These are phyloP conservation scores for Hafferia zeledoni DNA, from an alignment of 2,797 vertebrate genomes.

Conservation along the genomic window DNA sequence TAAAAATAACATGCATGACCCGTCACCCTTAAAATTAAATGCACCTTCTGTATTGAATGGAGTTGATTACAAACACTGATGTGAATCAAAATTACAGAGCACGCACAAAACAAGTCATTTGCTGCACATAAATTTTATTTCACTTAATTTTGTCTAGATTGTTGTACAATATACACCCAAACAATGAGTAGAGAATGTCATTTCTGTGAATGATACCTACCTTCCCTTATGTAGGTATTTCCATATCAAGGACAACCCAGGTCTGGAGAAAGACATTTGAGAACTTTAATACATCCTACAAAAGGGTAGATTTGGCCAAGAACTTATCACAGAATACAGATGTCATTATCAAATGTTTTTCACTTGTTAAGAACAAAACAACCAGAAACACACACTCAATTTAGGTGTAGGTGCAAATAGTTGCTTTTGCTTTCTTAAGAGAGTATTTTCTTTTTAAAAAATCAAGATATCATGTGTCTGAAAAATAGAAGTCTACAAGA, in stretches of 20 bases:
- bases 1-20: background rate
- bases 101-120: background rate
- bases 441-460: background rate
- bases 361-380: background rate
- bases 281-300: background rate
- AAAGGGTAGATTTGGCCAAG: background rate
- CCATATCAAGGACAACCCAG: background rate
- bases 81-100: background rate
- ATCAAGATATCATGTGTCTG: fast-evolving
- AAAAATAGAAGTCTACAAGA: background rate
- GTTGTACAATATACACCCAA: background rate
- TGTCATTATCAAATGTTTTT: background rate
- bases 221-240: background rate
- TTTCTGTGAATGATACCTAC: background rate
- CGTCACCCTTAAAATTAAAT: background rate
- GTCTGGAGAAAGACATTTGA: background rate
- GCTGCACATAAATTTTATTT: background rate
- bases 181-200: background rate
- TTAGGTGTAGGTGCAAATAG: background rate
- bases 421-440: background rate
- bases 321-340: background rate
- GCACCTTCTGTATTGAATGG: background rate
- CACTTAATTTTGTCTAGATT: background rate
- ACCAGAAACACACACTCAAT: background rate
- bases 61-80: background rate